Base-by-base conservation (phyloP, 2,888 invertebrate species). In the Leptothorax acervorum region DNA sequence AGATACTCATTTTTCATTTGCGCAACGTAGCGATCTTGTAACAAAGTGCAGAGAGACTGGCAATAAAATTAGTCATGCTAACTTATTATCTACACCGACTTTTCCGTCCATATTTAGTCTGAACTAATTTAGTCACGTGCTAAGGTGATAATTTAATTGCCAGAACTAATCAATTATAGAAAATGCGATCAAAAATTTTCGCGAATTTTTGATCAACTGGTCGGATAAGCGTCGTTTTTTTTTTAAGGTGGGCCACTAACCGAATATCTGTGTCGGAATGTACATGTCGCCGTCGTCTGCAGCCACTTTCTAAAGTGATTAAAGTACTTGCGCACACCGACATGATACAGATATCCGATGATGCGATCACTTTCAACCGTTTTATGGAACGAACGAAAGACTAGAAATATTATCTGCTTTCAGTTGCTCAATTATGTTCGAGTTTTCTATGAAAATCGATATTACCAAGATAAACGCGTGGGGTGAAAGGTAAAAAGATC, bases 241-340 rank as follows among this genome's bases (percentile, higher is more conserved):
- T 71, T 82, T 85, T 65, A 42, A 84, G 68, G 55, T 60, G 73
- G 53, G 78, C 83, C 86, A 84, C 81, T 86, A 86, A 73, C 86
- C 82, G 81, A 78, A 84, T 71, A 75, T 68, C 79, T 39, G 71
- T 62, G 74, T 84, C 66, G 79, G 84, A 71, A 35, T 35, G 6
- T 23, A 82, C 84, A 74, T 68, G 63, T 75, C 15, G 57, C 35
- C 35, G n/a, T 15, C 31, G 68, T 51, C n/a, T n/a, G 55, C 28
- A 51, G 18, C 76, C 86, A 92, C 93, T 94, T 94, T 94, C 94
- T 93, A 94, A 94, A 94, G 90, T 85, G 89, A 91, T 92, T 91
- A 90, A 92, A 92, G 90, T 88, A 90, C 81, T 85, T 91, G 90
- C 91, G 90, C 83, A 74, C 86, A 87, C 87, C 79, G 18, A 12